These are phyloP conservation scores for Hyla sarda DNA, from an alignment of 2,113 vertebrate species.

Conservation along the genomic window DNA sequence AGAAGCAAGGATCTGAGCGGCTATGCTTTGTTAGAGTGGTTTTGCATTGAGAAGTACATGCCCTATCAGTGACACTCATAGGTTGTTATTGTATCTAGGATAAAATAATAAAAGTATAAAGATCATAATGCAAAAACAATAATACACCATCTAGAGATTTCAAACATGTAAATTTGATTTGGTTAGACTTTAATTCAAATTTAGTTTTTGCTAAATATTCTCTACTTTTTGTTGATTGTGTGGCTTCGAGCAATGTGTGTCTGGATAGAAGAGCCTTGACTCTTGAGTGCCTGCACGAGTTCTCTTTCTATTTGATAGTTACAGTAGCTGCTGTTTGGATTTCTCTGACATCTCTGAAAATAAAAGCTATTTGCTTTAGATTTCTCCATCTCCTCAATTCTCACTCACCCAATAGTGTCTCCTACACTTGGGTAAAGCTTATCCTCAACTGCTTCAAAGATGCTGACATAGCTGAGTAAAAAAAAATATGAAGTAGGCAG, in stretches of 20 bases:
- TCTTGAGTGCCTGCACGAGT: not conserved
- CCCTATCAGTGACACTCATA: too few species aligned
- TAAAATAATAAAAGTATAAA: too few species aligned
- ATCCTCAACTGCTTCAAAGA: constrained; percentile 8
- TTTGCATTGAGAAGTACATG: too few species aligned
- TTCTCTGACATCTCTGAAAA: not conserved
- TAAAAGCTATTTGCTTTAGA: constrained; percentile 11
- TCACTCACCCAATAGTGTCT: constrained; percentile 12
- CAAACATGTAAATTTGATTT: too few species aligned
- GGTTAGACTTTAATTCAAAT: too few species aligned
- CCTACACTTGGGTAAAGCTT: constrained; percentile 11
- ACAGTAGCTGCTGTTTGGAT: not conserved
- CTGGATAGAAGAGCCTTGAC: not conserved
- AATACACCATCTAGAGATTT: too few species aligned
- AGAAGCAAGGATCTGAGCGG: too few species aligned
- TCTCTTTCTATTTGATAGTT: not conserved
- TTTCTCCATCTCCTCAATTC: constrained; percentile 8
- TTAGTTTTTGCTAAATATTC: too few species aligned
- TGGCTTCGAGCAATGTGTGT: not conserved
- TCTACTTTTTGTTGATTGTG: too few species aligned
- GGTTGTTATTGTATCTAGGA: too few species aligned
- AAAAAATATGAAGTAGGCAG: not conserved
- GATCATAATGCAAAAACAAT: too few species aligned
- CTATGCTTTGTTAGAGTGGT: too few species aligned
- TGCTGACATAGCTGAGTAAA: constrained; percentile 11